Evolutionary conservation across 2,113 vertebrate species (phyloP).

Genomic region (Neoarius graeffei): DNA sequence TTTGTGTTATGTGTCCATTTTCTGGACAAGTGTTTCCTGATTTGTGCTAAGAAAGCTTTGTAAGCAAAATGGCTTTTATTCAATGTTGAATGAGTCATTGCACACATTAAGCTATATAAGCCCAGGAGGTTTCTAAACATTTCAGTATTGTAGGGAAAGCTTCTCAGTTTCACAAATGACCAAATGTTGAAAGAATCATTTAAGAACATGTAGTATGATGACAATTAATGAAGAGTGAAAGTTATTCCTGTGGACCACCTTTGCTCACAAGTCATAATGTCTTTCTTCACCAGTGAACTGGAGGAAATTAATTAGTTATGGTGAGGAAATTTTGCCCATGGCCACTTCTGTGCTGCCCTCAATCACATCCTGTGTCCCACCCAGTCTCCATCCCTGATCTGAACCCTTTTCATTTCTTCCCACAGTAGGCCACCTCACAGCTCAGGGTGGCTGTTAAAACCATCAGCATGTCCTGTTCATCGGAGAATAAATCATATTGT

Average conservation of each 20-base stretch:
- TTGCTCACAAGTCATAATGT: not conserved
- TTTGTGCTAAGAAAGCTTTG: slow-evolving; percentile 44
- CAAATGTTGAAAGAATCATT: slow-evolving; percentile 11
- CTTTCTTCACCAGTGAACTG: not conserved
- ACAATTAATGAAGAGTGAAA: slow-evolving; percentile 10
- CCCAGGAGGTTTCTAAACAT: not conserved
- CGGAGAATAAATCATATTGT: slow-evolving; percentile 62
- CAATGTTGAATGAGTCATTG: slow-evolving; percentile 27
- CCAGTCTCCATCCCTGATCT: slow-evolving; percentile 12
- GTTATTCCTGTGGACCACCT: not conserved
- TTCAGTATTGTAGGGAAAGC: not conserved
- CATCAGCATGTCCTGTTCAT: slow-evolving; percentile 49
- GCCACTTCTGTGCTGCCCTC: slow-evolving; percentile 11
- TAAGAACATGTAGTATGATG: not conserved
- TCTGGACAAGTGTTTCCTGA: slow-evolving; percentile 57
- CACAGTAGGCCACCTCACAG: slow-evolving; percentile 8
- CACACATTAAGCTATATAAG: slow-evolving; percentile 8
- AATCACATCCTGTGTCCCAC: slow-evolving; percentile 20
- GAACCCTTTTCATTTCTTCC: slow-evolving; percentile 21
- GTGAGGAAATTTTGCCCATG: not conserved
- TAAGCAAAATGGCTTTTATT: slow-evolving; percentile 30
- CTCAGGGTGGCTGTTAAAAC: slow-evolving; percentile 56
- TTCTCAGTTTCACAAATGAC: not conserved
- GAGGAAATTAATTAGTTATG: not conserved
- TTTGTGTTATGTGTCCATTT: slow-evolving; percentile 59